A percentile compares a stretch with the other conserved stretches of the same genome.
phyloP scores from a whole-genome alignment of 1,140 invertebrate species.

The Drosophila simulans region DNA sequence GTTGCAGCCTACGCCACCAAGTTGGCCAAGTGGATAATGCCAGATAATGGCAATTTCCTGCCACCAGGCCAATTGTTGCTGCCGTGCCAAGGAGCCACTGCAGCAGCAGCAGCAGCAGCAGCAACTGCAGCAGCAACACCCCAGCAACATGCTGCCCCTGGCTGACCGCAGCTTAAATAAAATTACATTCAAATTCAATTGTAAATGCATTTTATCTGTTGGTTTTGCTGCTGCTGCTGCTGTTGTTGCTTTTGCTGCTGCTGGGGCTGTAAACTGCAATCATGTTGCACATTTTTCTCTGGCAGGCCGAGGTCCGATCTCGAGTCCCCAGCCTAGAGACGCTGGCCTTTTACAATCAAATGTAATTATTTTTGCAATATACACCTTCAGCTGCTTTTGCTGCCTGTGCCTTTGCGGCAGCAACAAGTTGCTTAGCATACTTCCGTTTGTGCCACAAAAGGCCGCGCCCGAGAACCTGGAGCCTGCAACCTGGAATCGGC shows the following conservation, averaged over 20 bases:
- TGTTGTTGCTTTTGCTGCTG: slow-evolving; percentile 33
- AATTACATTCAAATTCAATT: slow-evolving; percentile 84
- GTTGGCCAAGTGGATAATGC: slow-evolving; percentile 77
- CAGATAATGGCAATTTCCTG: slow-evolving; percentile 83
- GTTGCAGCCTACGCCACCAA: slow-evolving; percentile 44
- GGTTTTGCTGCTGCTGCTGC: slow-evolving; percentile 56
- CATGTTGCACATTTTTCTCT: slow-evolving; percentile 84
- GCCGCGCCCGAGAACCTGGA: slow-evolving; percentile 44
- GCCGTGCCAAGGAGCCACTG: slow-evolving; percentile 57
- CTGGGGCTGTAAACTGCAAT: slow-evolving; percentile 80
- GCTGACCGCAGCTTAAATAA: slow-evolving; percentile 83
- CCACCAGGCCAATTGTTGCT: slow-evolving; percentile 78
- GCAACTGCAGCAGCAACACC: slow-evolving; percentile 23
- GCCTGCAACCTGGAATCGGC: slow-evolving; percentile 31
- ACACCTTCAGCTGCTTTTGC: slow-evolving; percentile 73
- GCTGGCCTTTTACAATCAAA: slow-evolving; percentile 82
- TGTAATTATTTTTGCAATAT: slow-evolving; percentile 84
- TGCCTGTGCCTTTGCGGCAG: slow-evolving; percentile 34
- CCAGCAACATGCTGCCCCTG: slow-evolving; percentile 56
- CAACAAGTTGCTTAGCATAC: slow-evolving; percentile 83
- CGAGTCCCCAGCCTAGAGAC: slow-evolving; percentile 48
- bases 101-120: slow-evolving; percentile 12
- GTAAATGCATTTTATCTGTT: slow-evolving; percentile 84
- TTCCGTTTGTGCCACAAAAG: slow-evolving; percentile 79
- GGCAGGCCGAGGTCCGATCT: slow-evolving; percentile 39